Evolutionary conservation across 2,888 invertebrate genomes (phyloP), one percentile per base, ranked within the genome.

Genomic region (Ischnus inquisitorius): DNA sequence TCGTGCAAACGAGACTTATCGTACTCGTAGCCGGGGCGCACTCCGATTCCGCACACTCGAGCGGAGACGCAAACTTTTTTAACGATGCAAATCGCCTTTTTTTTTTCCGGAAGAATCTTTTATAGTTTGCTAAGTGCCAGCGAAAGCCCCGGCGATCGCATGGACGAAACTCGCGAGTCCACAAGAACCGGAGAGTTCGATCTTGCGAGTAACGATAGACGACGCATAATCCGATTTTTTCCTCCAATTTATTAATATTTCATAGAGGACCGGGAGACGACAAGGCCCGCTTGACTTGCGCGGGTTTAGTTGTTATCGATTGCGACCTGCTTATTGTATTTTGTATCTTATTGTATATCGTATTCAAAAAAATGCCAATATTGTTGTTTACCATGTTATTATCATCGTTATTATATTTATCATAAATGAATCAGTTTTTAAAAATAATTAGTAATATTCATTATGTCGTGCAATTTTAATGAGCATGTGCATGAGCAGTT

Each of bases 41-140:
- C 34, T 8, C 25, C 51, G 39, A 74, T 41, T 60, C 34, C 34
- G 46, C n/a, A 51, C 46, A 46, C 68, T 19, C 74, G 34, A 67
- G 60, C 48, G 16, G 65, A 12, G 60, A 51, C 51, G 62, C 41
- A 79, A 80, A 74, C 68, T 80, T 80, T 65, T 80, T 39, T 75
- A 80, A 80, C 80, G 80, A 80, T 62, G 74, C 67, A 67, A 62
- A 74, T 74, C 34, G 46, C 72, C 46, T 74, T 25, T 12, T 22
- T 3, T 5, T 34, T 34, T 34, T 34, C 34, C 5, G 34, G 8
- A 14, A 28, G 28, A 14, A 25, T 14, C 10, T 57, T 57, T 57
- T 28, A 57, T 57, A 57, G 22, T 57, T n/a, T 28, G 10, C 28
- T 12, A 25, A 57, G 57, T 57, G 57, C 34, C 25, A 57, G 22